Percentiles rank a stretch among this genome's conserved stretches.
Conservation (phyloP, 2,113 vertebrate genomes). For the Coracopsis vasa region DNA sequence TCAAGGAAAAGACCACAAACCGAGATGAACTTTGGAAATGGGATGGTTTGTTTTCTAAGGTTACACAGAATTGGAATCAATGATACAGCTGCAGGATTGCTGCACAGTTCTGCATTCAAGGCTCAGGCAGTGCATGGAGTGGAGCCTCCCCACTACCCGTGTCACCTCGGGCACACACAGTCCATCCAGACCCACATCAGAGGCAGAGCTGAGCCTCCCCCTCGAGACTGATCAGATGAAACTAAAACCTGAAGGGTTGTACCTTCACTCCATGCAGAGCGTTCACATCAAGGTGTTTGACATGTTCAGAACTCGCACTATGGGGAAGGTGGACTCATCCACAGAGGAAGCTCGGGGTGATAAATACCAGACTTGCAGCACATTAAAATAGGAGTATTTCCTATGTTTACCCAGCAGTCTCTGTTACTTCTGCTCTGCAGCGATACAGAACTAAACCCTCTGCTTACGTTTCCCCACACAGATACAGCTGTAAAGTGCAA, state of each 20-base stretch:
- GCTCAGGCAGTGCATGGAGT: accelerated
- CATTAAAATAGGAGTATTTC: constrained; percentile 41
- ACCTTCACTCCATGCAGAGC: not conserved
- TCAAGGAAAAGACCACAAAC: not conserved
- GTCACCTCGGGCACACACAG: not conserved
- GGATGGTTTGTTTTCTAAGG: not conserved
- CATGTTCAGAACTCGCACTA: not conserved
- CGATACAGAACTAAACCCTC: not conserved
- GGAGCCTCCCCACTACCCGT: not conserved
- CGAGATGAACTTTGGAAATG: not conserved
- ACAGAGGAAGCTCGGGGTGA: constrained; percentile 59
- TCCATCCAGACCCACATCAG: not conserved
- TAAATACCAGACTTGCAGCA: constrained; percentile 60
- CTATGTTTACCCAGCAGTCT: constrained; percentile 33
- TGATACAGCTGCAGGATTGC: not conserved
- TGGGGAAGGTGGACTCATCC: constrained; percentile 24
- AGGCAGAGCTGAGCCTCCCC: not conserved
- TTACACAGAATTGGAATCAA: not conserved
- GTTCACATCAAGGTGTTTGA: not conserved
- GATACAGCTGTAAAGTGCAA: constrained; percentile 27
- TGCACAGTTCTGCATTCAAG: not conserved
- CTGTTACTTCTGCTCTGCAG: constrained; percentile 11
- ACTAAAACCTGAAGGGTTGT: not conserved
- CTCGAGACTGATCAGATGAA: not conserved
- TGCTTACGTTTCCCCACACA: not conserved